Conservation (phyloP, 2,888 invertebrate genomes). For the Linyphia triangularis region DNA sequence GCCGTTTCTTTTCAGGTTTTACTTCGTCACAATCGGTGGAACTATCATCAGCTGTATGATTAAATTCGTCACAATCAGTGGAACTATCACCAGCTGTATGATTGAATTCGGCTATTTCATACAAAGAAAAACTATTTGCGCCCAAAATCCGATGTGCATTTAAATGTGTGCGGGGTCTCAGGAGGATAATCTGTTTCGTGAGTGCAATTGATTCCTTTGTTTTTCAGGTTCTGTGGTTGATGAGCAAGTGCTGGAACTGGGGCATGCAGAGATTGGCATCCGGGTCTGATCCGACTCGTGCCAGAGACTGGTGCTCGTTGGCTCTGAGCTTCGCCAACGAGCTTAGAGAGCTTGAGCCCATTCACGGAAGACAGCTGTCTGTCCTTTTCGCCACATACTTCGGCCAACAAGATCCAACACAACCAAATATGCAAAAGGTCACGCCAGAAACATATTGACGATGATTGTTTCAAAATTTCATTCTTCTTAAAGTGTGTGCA, state of each 20-base stretch:
- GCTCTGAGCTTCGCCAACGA: background rate
- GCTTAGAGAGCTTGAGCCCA: background rate
- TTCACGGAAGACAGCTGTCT: slow-evolving; percentile 18
- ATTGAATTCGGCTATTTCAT: background rate
- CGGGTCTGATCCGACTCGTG: background rate
- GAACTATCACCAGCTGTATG: background rate
- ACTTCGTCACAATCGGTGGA: no score
- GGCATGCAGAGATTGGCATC: slow-evolving; percentile 11
- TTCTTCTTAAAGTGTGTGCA: no score
- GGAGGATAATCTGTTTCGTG: background rate
- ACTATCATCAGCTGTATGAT: no score
- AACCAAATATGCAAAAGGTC: no score
- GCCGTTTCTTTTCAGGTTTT: no score
- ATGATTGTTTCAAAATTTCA: no score
- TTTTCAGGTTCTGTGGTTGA: slow-evolving; percentile 40
- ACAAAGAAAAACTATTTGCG: no score
- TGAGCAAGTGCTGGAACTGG: slow-evolving; percentile 50
- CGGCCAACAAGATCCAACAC: no score
- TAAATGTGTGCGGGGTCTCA: background rate
- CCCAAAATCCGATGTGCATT: no score
- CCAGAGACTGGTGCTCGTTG: slow-evolving; percentile 17
- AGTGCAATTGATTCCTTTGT: background rate
- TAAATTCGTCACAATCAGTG: no score
- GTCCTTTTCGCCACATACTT: slow-evolving; percentile 16
- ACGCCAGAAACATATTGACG: no score